phyloP scores from a whole-genome alignment of 2,888 invertebrate genomes.

The Danaus chrysippus region DNA sequence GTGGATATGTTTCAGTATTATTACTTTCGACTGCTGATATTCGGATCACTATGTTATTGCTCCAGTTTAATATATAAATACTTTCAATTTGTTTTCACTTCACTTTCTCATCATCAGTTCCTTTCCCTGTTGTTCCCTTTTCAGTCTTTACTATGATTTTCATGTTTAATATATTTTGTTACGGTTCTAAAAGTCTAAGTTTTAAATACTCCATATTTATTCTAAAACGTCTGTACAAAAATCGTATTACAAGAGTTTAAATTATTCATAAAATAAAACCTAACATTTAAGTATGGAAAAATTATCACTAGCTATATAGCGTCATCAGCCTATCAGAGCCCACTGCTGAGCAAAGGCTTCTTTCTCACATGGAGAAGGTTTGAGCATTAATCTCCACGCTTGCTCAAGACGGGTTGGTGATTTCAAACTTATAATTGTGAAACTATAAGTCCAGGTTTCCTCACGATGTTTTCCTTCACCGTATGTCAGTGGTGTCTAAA shows the following conservation, averaged over 20 bases:
- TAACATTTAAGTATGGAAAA: no score
- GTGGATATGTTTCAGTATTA: background rate
- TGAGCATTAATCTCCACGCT: no score
- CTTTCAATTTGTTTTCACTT: background rate
- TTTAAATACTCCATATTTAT: background rate
- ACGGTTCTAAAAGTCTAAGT: slow-evolving; percentile 12
- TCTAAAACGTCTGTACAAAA: background rate
- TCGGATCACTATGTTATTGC: slow-evolving; percentile 4
- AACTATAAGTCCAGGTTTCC: no score
- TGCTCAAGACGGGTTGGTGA: no score
- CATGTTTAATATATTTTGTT: slow-evolving; percentile 20
- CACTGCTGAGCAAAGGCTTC: no score
- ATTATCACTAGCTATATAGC: no score
- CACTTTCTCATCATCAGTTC: slow-evolving; percentile 12
- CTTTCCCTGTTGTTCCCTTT: slow-evolving; percentile 36
- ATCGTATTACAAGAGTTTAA: background rate
- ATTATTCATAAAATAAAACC: background rate
- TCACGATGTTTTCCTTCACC: no score
- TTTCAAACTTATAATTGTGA: no score
- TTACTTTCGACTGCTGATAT: background rate
- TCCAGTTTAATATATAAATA: background rate
- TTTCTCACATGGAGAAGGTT: no score
- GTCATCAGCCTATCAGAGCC: no score
- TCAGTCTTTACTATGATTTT: slow-evolving; percentile 38
- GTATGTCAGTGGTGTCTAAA: no score